These are phyloP conservation scores for Hormiphora californensis DNA, from an alignment of 37 sponge, comb jelly and placozoan genomes.

Conservation along the genomic window DNA sequence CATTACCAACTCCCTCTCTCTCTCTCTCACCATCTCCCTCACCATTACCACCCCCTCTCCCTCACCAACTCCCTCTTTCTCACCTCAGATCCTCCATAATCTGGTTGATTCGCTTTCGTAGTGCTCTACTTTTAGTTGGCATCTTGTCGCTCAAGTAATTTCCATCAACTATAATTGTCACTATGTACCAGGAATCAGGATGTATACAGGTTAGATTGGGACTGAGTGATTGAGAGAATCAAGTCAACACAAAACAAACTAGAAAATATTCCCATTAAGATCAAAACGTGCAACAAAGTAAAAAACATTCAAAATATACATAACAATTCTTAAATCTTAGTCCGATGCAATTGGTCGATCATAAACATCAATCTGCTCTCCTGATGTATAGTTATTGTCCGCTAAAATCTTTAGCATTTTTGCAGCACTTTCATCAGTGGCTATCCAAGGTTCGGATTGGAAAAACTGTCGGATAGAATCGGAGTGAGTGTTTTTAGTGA, in stretches of 20 bases:
- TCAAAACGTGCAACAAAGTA: too few species aligned
- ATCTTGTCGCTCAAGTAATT: constrained; percentile 6
- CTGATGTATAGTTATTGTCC: not conserved
- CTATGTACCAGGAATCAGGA: too few species aligned
- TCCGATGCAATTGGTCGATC: not conserved
- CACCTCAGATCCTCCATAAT: constrained; percentile 52
- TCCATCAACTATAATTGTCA: too few species aligned
- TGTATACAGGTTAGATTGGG: too few species aligned
- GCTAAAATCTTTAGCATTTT: constrained; percentile 14
- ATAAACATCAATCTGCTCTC: constrained; percentile 38
- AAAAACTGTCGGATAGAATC: not conserved
- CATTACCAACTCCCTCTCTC: too few species aligned
- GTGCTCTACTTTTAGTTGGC: constrained; percentile 49
- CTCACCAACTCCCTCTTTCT: too few species aligned
- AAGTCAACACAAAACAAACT: not conserved
- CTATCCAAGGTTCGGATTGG: not conserved
- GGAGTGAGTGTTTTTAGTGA: not conserved
- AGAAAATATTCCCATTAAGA: too few species aligned
- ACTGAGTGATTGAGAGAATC: not conserved
- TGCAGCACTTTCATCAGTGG: constrained; percentile 5
- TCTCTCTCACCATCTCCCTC: too few species aligned
- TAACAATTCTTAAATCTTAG: not conserved
- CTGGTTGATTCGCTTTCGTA: constrained; percentile 42
- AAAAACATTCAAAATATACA: not conserved
- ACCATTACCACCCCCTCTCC: too few species aligned